phyloP scores from a whole-genome alignment of 1,140 invertebrate genomes.

The Zaprionus inermis region DNA sequence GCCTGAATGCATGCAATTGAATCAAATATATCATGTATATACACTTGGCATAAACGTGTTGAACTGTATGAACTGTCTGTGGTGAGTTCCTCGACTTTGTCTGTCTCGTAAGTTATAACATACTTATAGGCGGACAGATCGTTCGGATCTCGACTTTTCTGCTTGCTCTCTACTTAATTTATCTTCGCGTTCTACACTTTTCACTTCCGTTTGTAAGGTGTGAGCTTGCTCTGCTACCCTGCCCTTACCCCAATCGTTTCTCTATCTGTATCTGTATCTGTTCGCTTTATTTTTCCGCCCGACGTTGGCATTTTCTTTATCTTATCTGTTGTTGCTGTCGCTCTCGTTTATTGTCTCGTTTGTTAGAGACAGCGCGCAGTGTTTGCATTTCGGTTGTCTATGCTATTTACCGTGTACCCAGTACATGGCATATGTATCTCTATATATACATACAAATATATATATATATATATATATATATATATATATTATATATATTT shows the following conservation, averaged over 20 bases:
- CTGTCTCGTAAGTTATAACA: not conserved
- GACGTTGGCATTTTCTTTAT: conserved; percentile 49
- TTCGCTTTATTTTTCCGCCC: conserved; percentile 1
- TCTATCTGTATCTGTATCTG: conserved; percentile 16
- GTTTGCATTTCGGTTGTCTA: conserved; percentile 46
- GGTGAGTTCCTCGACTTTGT: not conserved
- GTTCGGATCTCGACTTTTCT: not conserved
- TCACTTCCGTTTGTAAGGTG: conserved; percentile 16
- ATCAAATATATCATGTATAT: too few species aligned
- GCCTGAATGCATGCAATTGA: too few species aligned
- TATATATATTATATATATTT: not conserved
- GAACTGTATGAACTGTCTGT: not conserved
- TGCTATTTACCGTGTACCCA: conserved; percentile 25
- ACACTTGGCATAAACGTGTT: not conserved
- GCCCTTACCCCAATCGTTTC: not conserved
- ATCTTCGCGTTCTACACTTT: not conserved
- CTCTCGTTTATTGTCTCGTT: conserved; percentile 42
- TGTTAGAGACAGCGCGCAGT: conserved; percentile 35
- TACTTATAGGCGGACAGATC: conserved; percentile 2
- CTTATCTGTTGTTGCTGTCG: conserved; percentile 55
- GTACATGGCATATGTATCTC: conserved; percentile 10
- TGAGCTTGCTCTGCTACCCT: not conserved
- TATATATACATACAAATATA: too few species aligned
- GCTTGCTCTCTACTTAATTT: not conserved
- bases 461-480: too few species aligned